These are phyloP conservation scores for Cremastobaeus sp. DNA, from an alignment of 2,888 invertebrate species.

Conservation along the genomic window DNA sequence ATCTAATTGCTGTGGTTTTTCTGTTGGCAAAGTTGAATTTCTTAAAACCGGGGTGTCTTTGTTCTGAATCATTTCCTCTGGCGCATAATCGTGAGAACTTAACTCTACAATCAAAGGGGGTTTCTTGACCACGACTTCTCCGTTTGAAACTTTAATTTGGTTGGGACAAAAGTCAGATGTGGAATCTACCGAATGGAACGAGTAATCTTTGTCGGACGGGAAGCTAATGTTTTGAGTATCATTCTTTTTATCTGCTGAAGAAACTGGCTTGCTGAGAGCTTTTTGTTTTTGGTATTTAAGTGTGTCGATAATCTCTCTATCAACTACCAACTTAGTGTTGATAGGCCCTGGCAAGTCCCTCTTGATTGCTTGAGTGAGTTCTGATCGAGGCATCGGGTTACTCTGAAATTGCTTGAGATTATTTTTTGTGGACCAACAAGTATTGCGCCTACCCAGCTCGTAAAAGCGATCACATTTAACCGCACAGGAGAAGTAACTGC, in stretches of 20 bases:
- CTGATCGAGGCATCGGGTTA: neutral
- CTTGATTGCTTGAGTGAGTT: neutral
- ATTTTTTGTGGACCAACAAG: constrained; percentile 17
- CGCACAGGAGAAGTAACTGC: constrained; percentile 4
- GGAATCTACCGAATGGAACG: no score
- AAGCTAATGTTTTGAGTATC: no score
- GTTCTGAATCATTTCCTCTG: constrained; percentile 7
- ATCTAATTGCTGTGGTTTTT: neutral
- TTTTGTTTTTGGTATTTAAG: neutral
- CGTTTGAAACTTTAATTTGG: neutral
- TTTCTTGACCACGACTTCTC: neutral
- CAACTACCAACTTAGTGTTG: neutral
- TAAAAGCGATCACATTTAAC: constrained; percentile 23
- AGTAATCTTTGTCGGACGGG: no score
- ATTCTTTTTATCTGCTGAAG: neutral
- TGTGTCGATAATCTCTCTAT: neutral
- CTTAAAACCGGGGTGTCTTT: neutral
- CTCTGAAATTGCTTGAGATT: constrained; percentile 29
- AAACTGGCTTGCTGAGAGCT: neutral
- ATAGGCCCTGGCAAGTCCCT: neutral
- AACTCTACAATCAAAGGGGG: constrained; percentile 25
- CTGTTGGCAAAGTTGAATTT: constrained; percentile 1
- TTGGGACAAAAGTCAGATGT: neutral
- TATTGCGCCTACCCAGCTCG: constrained; percentile 3
- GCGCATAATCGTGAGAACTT: constrained; percentile 14